Evolutionary conservation across 2,113 vertebrate species (phyloP).

Genomic region (Thermophis baileyi): DNA sequence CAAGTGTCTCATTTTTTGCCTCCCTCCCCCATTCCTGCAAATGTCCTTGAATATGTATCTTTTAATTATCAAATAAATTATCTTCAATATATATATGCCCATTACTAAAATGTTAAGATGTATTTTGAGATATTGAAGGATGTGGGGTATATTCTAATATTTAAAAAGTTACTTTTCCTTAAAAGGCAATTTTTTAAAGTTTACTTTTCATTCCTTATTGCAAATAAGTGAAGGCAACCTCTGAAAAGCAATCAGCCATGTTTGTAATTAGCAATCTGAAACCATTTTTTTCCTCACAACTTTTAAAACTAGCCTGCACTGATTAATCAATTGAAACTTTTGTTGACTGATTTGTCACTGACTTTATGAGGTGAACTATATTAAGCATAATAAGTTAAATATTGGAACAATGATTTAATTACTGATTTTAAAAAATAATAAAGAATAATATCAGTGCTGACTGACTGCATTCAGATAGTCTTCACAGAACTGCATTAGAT

Average conservation of each 20-base stretch:
- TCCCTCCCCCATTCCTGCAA: too few species aligned
- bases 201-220: background rate
- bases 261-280: background rate
- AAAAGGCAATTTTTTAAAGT: background rate
- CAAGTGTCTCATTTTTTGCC: background rate
- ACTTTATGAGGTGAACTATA: background rate
- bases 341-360: background rate
- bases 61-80: background rate
- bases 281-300: background rate
- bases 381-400: background rate
- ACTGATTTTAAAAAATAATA: background rate
- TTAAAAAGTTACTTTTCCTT: background rate
- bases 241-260: background rate
- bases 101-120: background rate
- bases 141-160: background rate
- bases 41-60: background rate
- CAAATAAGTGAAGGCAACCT: background rate
- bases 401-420: background rate
- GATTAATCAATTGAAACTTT: background rate
- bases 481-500: background rate
- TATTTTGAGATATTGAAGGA: background rate
- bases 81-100: background rate
- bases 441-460: background rate
- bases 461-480: background rate
- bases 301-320: background rate